Conservation (phyloP, 2,113 vertebrate genomes). For the Pluvianellus socialis region DNA sequence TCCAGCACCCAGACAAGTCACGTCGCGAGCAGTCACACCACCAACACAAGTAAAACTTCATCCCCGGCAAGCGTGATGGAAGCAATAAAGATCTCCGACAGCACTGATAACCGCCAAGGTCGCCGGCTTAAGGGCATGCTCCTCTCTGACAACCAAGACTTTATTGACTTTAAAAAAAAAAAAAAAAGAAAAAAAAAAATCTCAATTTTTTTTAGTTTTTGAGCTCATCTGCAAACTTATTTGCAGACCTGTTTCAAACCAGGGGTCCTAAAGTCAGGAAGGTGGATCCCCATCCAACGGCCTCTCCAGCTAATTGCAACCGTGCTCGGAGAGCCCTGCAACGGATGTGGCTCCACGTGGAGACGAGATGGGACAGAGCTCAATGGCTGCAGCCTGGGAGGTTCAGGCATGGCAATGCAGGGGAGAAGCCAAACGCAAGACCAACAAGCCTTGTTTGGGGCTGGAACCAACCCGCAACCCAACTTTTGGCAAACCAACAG, state of each 20-base stretch:
- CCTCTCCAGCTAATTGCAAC: fast-evolving
- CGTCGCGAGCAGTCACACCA: background rate
- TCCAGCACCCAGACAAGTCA: background rate
- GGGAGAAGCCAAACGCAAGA: background rate
- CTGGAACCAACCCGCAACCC: background rate
- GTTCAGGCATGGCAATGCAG: fast-evolving
- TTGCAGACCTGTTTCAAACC: background rate
- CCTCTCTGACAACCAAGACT: background rate
- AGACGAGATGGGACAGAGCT: background rate
- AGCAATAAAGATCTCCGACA: constrained; percentile 8
- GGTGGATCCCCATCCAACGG: background rate
- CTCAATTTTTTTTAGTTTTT: too few species aligned
- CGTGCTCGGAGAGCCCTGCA: fast-evolving
- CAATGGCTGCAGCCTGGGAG: background rate
- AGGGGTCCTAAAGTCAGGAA: background rate
- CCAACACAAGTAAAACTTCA: background rate
- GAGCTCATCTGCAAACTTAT: background rate
- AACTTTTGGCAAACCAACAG: background rate
- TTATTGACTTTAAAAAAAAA: background rate
- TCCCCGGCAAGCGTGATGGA: background rate
- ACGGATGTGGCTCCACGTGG: background rate
- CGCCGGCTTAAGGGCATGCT: background rate
- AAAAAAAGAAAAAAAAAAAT: background rate
- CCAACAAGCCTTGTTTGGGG: background rate
- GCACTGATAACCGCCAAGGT: background rate